Base-by-base conservation (phyloP, 2,113 vertebrate genomes). In the Pseudorasbora parva region DNA sequence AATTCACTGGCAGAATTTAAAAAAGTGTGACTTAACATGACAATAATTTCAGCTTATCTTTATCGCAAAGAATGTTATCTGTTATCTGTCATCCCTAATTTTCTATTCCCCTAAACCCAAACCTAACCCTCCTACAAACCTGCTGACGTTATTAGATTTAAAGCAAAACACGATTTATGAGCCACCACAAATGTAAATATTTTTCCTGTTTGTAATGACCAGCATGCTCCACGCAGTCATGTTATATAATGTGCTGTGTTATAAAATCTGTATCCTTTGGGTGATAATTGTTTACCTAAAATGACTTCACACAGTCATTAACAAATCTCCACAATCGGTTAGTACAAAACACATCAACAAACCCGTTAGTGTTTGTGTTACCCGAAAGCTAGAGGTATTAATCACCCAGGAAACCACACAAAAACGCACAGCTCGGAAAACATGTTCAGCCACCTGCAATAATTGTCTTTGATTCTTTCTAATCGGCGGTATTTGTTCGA, bases 201-300 rank as follows among this genome's bases (percentile, higher is more conserved):
- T 5, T 15, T 54, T 19, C n/a, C 64, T 69, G 17, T 57, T n/a
- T 45, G 23, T 73, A 62, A 47, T 51, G 10, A 54, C 17, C 14
- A 82, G 87, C 81, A 90, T 87, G 87, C 17, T 88, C 89, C 86
- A 87, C 10, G 7, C 33, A 43, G 56, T 17, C 8, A 30, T 3
- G 57, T 79, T 79, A 79, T 49, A 17, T 79, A 66, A 49, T 79
- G 17, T 21, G 11, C 14, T 4, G 6, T 9, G 17, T 30, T 2
- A 27, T 21, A 17, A 59, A 59, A 64, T 43, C 4, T 64, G 57
- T 79, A 12, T 19, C 59, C 37, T 62, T 64, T 27, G 43, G 77
- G 37, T 64, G 5, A 66, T 66, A 8, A 23, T 41, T 41, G 21
- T 33, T 41, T 37, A 37, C 5, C 37, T 37, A 37, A 37, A 37